Percentiles rank a stretch among this genome's conserved stretches.
Evolutionary conservation across 1,140 invertebrate species (phyloP).

Genomic region (Semibalanus balanoides): DNA sequence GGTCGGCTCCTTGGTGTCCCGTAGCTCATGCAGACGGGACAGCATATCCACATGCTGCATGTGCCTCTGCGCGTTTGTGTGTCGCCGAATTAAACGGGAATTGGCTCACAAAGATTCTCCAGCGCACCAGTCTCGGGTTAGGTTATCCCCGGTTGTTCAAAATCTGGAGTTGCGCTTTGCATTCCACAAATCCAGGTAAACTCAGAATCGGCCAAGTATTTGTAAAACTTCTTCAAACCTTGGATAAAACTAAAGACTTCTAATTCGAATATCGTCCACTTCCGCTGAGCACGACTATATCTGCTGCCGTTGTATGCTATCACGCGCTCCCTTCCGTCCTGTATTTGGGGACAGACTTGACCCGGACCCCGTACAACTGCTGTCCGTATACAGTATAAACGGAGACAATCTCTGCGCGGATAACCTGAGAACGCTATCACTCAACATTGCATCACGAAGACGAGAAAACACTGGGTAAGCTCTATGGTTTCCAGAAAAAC

Average conservation of each 20-base stretch:
- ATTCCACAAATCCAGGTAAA: background rate
- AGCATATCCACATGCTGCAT: background rate
- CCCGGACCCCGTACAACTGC: background rate
- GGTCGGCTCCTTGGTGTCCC: no score
- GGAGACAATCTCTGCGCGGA: background rate
- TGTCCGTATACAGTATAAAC: background rate
- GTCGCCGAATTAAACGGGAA: background rate
- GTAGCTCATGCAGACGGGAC: background rate
- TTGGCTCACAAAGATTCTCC: background rate
- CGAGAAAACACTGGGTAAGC: background rate
- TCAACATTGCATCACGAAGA: background rate
- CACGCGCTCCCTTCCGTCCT: background rate
- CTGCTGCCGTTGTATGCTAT: background rate
- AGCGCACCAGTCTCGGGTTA: background rate
- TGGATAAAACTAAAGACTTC: background rate
- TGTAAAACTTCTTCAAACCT: background rate
- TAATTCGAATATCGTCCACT: background rate
- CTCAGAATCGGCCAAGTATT: background rate
- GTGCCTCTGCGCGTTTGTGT: background rate
- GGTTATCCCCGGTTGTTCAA: background rate
- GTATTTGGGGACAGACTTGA: background rate
- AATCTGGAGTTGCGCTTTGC: background rate
- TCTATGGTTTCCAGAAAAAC: background rate
- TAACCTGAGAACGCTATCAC: background rate
- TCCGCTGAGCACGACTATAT: background rate